Base-by-base conservation (phyloP, 2,113 vertebrate species). In the Pygathrix nemaeus region DNA sequence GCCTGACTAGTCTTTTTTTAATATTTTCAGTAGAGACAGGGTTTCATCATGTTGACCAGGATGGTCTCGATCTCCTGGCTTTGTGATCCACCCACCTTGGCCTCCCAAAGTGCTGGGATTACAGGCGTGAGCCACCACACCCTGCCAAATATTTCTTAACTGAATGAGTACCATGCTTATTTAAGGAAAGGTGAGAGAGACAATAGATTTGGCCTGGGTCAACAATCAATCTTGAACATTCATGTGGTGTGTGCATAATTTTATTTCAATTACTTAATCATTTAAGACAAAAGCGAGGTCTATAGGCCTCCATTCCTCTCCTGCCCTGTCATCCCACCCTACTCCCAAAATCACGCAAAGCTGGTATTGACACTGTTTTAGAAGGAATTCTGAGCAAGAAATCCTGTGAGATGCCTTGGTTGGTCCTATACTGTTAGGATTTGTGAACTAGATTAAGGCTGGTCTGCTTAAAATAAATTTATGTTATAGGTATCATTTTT, bases 251-350 rank as follows among this genome's bases (percentile, higher is more conserved):
- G 1, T 7, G 25, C 18, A 35, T 87, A 35, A 52, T 66, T 96
- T 93, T 88, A 66, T 90, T 78, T 96, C 76, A 52, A 20, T 88
- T 90, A 84, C 61, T 86, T 82, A 78, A 68, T 11, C 18, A 85
- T 27, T 92, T 48, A 96, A 64, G 32, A 61, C 38, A 91, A 94
- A 96, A 95, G 66, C 13, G 57, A 32, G 12, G 17, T 52, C 55
- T 57, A 5, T n/a, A 66, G 32, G 17, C 90, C 6, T 55, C 1
- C 7, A 17, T 38, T 18, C 86, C 8, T 48, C 10, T 83, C 50
- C 30, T 21, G 9, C 45, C 35, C 38, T 64, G 21, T 68, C 64
- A 48, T 3, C 20, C 25, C 11, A 50, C 18, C 23, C 12, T 11
- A 6, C 17, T 5, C 27, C 50, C 20, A 5, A 82, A n/a, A 48